These are phyloP conservation scores for Serranus cabrilla DNA, from an alignment of 2,797 vertebrate genomes.

Conservation along the genomic window DNA sequence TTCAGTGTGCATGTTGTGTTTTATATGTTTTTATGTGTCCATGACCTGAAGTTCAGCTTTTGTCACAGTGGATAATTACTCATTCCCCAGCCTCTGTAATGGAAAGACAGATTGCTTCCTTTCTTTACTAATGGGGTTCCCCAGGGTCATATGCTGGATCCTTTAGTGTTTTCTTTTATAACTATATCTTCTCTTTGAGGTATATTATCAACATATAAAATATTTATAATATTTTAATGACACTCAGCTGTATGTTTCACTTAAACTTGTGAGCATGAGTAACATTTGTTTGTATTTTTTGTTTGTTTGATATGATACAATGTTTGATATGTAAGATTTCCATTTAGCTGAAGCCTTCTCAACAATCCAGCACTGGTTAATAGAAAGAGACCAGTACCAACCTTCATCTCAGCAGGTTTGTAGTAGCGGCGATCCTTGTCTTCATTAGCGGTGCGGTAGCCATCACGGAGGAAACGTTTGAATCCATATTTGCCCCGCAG, in stretches of 20 bases:
- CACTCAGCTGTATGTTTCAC: neutral
- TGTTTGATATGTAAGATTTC: neutral
- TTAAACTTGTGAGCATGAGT: neutral
- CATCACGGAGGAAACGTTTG: constrained; percentile 95
- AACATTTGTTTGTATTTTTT: neutral
- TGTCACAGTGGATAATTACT: neutral
- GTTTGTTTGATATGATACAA: neutral
- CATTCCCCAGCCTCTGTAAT: neutral
- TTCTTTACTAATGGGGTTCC: constrained; percentile 12
- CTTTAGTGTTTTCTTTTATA: neutral
- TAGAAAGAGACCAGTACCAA: too few species aligned
- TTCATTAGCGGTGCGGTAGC: constrained; percentile 94
- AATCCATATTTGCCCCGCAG: constrained; percentile 95
- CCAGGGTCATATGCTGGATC: neutral
- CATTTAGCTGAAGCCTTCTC: neutral
- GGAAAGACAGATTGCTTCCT: neutral
- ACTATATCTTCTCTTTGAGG: neutral
- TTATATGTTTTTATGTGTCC: neutral
- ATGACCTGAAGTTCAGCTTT: neutral
- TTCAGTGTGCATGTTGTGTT: neutral
- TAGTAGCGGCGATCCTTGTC: constrained; percentile 93
- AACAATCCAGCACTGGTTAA: neutral
- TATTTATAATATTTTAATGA: constrained; percentile 10
- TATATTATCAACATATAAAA: neutral
- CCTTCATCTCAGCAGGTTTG: constrained; percentile 99